A percentile compares a stretch with the other conserved stretches of the same genome.
Conservation (phyloP, 1,140 invertebrate genomes). For the Eupristina koningsbergeri region DNA sequence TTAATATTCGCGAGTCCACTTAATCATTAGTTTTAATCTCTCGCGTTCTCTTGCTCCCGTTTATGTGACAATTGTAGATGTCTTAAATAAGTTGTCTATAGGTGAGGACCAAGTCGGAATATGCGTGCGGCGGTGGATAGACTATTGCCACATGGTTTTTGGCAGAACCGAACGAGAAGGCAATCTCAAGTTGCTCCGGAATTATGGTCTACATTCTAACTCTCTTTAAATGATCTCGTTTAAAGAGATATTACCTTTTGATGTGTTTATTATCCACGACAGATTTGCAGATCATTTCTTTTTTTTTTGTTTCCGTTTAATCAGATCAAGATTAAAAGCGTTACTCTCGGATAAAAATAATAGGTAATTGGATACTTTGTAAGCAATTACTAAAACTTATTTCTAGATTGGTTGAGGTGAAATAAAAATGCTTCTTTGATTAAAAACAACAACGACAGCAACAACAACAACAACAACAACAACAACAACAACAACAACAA, state of each 20-base stretch:
- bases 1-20: neutral
- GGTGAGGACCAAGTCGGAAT: conserved; percentile 37
- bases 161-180: conserved; percentile 53
- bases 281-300: neutral
- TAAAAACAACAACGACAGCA: no score
- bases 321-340: no score
- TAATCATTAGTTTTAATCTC: neutral
- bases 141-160: conserved; percentile 67
- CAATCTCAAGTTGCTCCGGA: neutral
- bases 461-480: no score
- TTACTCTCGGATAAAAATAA: no score
- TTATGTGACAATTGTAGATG: conserved; percentile 52
- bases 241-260: neutral
- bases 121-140: conserved; percentile 56
- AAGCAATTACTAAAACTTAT: no score
- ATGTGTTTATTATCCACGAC: neutral
- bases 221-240: neutral
- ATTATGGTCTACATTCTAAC: conserved; percentile 19
- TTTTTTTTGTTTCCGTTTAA: neutral
- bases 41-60: neutral
- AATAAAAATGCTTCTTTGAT: no score
- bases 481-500: no score
- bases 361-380: no score
- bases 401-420: no score
- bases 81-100: conserved; percentile 66